Evolutionary conservation across 1,140 invertebrate genomes (phyloP).

Genomic region (Sarcophaga peregrina): DNA sequence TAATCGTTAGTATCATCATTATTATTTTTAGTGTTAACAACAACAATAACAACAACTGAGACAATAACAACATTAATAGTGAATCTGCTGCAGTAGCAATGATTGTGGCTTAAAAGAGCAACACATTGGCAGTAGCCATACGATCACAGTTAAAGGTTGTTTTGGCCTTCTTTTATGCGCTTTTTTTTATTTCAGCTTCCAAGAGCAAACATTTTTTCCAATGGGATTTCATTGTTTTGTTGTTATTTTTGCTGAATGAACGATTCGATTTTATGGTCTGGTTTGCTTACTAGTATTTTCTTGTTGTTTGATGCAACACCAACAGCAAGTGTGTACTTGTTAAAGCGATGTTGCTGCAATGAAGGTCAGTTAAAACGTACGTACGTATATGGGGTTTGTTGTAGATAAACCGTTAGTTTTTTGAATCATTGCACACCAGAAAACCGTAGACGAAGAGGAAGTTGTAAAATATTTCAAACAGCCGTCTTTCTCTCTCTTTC

Average conservation of each 20-base stretch:
- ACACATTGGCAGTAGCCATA: neutral
- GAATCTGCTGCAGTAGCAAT: slow-evolving; percentile 6
- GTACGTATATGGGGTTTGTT: neutral
- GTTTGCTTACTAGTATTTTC: neutral
- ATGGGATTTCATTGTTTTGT: neutral
- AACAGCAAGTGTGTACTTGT: neutral
- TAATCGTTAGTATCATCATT: slow-evolving; percentile 21
- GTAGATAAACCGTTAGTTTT: slow-evolving; percentile 28
- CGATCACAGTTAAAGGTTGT: slow-evolving; percentile 14
- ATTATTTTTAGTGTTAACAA: slow-evolving; percentile 30
- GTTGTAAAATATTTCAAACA: neutral
- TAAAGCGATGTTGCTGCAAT: slow-evolving; percentile 18
- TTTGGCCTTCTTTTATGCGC: neutral
- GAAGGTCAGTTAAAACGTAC: slow-evolving; percentile 19
- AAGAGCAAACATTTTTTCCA: neutral
- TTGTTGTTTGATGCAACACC: neutral
- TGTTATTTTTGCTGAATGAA: neutral
- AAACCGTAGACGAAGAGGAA: neutral
- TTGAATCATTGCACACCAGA: neutral
- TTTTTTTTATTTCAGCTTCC: neutral
- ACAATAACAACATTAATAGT: neutral
- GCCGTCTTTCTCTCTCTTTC: no score
- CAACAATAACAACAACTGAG: neutral
- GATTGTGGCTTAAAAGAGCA: neutral
- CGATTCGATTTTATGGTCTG: neutral